These are phyloP conservation scores for Setophaga petechia DNA, from an alignment of 2,113 vertebrate genomes.

Conservation along the genomic window DNA sequence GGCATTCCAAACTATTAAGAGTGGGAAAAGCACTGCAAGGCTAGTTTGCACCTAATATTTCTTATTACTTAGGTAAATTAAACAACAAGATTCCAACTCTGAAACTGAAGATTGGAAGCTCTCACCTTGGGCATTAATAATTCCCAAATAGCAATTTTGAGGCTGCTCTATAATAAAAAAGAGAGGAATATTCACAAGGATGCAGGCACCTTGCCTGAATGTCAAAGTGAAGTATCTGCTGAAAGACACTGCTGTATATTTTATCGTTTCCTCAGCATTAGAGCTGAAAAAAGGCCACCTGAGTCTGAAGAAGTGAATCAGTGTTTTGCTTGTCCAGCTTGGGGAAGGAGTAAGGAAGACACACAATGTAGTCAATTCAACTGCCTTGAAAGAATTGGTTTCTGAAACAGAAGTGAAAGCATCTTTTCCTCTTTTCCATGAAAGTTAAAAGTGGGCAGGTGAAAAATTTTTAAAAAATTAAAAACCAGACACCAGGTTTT, in stretches of 20 bases:
- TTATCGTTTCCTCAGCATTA: neutral
- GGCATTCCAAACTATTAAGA: neutral
- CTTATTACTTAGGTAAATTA: neutral
- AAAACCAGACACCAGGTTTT: neutral
- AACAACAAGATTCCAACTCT: neutral
- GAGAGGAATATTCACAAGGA: neutral
- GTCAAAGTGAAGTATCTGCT: neutral
- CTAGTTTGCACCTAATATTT: neutral
- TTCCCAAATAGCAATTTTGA: neutral
- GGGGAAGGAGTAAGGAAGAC: neutral
- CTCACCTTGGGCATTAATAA: neutral
- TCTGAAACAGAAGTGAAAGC: slow-evolving; percentile 26
- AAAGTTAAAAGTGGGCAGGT: neutral
- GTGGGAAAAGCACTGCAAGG: neutral
- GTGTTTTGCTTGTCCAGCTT: neutral
- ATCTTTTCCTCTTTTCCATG: slow-evolving; percentile 23
- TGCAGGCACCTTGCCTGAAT: neutral
- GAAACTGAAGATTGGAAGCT: neutral
- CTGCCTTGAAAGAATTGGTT: neutral
- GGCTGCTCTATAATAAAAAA: neutral
- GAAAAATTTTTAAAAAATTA: neutral
- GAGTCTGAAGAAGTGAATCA: neutral
- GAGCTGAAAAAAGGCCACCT: neutral
- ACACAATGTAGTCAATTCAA: neutral
- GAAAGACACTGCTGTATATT: neutral